A percentile compares a stretch with the other conserved stretches of the same genome.
Evolutionary conservation across 2,113 vertebrate genomes (phyloP).

Genomic region (Scartelaos histophorus): DNA sequence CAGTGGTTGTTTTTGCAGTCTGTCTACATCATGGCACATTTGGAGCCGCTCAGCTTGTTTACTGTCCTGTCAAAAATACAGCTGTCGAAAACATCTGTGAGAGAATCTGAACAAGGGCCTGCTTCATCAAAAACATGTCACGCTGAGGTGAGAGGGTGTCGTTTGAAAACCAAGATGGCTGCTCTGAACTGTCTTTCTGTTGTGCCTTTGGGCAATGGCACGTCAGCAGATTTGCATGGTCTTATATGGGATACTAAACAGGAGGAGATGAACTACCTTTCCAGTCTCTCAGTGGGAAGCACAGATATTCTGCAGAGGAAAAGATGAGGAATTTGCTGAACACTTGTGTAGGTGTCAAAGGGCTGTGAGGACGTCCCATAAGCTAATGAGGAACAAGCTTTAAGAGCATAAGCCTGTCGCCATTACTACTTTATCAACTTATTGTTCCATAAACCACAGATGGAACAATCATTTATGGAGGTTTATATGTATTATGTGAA

Average conservation of each 20-base stretch:
- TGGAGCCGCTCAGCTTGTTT: slow-evolving; percentile 59
- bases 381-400: slow-evolving; percentile 26
- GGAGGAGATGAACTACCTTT: slow-evolving; percentile 16
- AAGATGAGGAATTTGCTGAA: slow-evolving; percentile 27
- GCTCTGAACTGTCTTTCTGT: slow-evolving; percentile 40
- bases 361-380: slow-evolving; percentile 40
- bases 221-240: slow-evolving; percentile 36
- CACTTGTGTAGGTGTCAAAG: slow-evolving; percentile 9
- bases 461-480: no score
- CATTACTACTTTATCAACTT: not conserved
- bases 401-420: slow-evolving; percentile 15
- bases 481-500: no score
- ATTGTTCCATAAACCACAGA: not conserved
- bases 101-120: slow-evolving; percentile 21
- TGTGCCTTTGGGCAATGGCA: slow-evolving; percentile 50
- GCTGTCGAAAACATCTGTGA: slow-evolving; percentile 41
- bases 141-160: not conserved
- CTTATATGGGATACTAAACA: slow-evolving; percentile 8
- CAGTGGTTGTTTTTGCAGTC: slow-evolving; percentile 52
- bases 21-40: slow-evolving; percentile 60
- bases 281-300: slow-evolving; percentile 15
- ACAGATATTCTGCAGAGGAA: slow-evolving; percentile 4
- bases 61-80: slow-evolving; percentile 44
- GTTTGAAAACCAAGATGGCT: slow-evolving; percentile 35
- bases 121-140: not conserved